phyloP scores from a whole-genome alignment of 2,797 vertebrate genomes.

The Typhlichthys subterraneus region DNA sequence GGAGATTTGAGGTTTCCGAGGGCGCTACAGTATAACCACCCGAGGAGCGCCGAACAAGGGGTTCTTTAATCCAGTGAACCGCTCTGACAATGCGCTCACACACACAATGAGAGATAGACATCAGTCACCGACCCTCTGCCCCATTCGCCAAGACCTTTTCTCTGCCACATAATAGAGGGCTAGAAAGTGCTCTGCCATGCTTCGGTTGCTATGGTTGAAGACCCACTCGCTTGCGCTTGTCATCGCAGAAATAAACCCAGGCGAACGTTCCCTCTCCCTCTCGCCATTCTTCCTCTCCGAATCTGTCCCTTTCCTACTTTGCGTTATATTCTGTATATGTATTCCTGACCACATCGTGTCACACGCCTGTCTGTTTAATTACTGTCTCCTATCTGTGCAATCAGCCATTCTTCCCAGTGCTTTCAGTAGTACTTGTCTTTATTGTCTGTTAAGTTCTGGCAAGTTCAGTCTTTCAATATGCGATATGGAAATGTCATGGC shows the following conservation, averaged over 20 bases:
- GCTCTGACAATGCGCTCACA: background rate
- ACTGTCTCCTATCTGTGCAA: background rate
- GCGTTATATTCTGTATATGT: background rate
- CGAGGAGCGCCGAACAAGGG: background rate
- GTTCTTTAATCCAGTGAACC: constrained; percentile 5
- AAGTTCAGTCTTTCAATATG: background rate
- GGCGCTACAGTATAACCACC: too few relatives aligned
- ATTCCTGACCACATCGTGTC: background rate
- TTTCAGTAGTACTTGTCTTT: constrained; percentile 9
- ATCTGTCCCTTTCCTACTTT: background rate
- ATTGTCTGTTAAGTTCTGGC: constrained; percentile 6
- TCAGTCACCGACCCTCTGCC: constrained; percentile 10
- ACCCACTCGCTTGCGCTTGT: constrained; percentile 40
- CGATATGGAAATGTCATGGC: constrained; percentile 42
- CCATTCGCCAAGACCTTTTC: constrained; percentile 25
- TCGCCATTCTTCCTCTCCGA: constrained; percentile 9
- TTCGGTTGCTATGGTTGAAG: constrained; percentile 40
- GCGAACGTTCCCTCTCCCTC: constrained; percentile 44
- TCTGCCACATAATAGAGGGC: constrained; percentile 40
- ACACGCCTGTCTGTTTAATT: constrained; percentile 13
- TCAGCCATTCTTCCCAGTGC: constrained; percentile 11
- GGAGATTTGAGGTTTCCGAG: too few relatives aligned
- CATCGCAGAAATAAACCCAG: constrained; percentile 48
- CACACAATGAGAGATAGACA: background rate
- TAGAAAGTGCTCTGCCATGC: constrained; percentile 37